Conservation (phyloP, 2,113 vertebrate genomes). For the Laticauda colubrina region DNA sequence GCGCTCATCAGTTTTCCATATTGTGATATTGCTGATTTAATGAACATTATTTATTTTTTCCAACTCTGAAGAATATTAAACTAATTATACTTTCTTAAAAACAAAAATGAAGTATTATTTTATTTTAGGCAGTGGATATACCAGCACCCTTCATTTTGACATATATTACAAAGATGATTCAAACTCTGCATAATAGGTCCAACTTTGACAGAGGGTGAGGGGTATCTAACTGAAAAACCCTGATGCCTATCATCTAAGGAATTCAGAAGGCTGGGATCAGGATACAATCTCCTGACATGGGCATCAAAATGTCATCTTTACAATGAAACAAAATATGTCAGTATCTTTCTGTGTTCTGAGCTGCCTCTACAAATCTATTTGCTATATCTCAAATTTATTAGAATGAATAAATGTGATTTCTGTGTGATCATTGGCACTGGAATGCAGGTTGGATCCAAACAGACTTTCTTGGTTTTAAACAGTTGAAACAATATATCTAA, state of each 20-base stretch:
- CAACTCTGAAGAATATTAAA: background rate
- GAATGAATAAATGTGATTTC: background rate
- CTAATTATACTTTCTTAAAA: background rate
- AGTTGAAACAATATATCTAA: background rate
- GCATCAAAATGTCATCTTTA: background rate
- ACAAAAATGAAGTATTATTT: background rate
- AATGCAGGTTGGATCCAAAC: background rate
- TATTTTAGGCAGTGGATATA: background rate
- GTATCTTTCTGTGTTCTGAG: background rate
- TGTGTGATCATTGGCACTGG: background rate
- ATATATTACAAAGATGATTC: background rate
- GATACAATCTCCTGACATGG: background rate
- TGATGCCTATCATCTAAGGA: background rate
- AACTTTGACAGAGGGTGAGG: background rate
- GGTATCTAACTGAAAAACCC: background rate
- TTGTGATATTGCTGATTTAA: background rate
- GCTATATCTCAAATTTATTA: background rate
- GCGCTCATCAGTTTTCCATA: background rate
- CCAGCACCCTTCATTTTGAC: background rate
- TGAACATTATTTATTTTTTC: background rate
- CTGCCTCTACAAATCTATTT: background rate
- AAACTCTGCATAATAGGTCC: background rate
- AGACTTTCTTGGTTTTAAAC: background rate
- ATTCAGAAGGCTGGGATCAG: background rate
- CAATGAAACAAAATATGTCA: background rate